Evolutionary conservation across 2,797 vertebrate species (phyloP), one percentile per base, ranked within the genome.

Genomic region (Rhinogobio ventralis): DNA sequence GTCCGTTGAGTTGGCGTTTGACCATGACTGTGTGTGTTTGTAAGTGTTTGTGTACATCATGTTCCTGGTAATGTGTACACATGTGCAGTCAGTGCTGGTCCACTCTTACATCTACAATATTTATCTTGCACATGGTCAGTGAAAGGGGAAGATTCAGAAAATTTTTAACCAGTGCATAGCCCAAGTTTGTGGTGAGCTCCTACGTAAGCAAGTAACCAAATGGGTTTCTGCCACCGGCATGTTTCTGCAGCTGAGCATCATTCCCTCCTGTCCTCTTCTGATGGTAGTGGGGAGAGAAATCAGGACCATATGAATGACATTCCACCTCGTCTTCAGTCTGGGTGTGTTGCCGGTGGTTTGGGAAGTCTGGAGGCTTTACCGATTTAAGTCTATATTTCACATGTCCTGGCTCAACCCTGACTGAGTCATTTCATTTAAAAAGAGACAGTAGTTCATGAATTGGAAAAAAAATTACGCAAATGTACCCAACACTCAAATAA

Each of bases 231-330:
- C 83, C 84, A 85, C 81, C 67, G 66, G 79, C 76, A 68, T 81
- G 57, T 85, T 78, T 64, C 79, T 83, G 45, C 42, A 86, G 42
- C 39, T 76, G 51, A 80, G 78, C 82, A 67, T 83, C 71, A 51
- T 77, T 68, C 75, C 73, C 45, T 88, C 80, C 84, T 83, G 55
- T 86, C 68, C 51, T 83, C 82, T 81, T 53, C 53, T 79, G 88
- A 88, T 55, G 86, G 90, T 90, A 89, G 86, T 83, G 84, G 53
- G 46, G 81, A 25, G 39, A 83, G 81, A 94, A 94, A 95, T 93
- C 87, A 93, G 89, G 91, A 93, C 91, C 93, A 94, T 92, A 93
- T 94, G 93, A 94, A 91, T 90, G 91, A 89, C 92, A 94, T 93
- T 94, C 91, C 91, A 85, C 87, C 84, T 82, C 20, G 87, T 90